Evolutionary conservation across 2,797 vertebrate genomes (phyloP).

Genomic region (Gambelia wislizenii): DNA sequence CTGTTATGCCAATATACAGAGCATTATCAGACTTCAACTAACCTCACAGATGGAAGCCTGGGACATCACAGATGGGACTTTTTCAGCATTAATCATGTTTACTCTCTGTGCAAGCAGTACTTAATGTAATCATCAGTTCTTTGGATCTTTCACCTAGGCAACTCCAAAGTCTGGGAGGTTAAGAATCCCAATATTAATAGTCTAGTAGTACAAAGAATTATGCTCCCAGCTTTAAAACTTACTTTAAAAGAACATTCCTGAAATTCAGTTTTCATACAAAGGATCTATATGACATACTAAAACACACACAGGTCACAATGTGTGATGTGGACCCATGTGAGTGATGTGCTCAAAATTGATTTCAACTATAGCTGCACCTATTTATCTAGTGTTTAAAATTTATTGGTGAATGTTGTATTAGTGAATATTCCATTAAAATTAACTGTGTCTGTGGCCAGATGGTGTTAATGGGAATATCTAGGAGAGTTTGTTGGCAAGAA

Average conservation of each 20-base stretch:
- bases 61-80: conserved; percentile 2
- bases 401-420: background rate
- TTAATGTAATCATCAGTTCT: background rate
- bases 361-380: background rate
- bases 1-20: background rate
- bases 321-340: background rate
- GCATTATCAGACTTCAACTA: background rate
- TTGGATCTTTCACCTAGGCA: background rate
- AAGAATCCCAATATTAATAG: background rate
- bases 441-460: background rate
- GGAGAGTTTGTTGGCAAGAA: too few relatives aligned
- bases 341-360: background rate
- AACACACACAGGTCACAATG: background rate
- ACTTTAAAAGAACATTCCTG: background rate
- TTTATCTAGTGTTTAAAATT: too few relatives aligned
- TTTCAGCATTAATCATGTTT: background rate
- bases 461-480: background rate
- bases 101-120: background rate
- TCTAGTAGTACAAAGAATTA: background rate
- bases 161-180: background rate
- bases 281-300: background rate
- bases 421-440: background rate
- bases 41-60: conserved; percentile 12
- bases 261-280: background rate
- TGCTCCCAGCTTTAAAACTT: background rate